Evolutionary conservation across 2,888 invertebrate genomes (phyloP), one percentile per base, ranked within the genome.

Genomic region (Apamea epomidion): DNA sequence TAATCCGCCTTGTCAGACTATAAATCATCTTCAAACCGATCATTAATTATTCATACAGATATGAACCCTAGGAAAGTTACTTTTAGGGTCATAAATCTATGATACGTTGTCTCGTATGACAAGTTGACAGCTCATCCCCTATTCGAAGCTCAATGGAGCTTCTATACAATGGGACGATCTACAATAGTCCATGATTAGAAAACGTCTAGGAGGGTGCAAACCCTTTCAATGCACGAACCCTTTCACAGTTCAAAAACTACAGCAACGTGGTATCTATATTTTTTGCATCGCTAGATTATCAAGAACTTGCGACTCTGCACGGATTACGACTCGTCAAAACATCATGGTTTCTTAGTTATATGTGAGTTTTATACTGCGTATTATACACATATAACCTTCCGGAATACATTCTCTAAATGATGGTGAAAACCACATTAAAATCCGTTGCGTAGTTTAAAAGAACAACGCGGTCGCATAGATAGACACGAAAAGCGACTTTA

Each of bases 131-230:
- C 54, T 69, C 81, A 73, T 58, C 48, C 86, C 73, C 58, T 60
- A 64, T 60, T 37, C 37, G 29, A 45, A 78, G 78, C 74, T 60
- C 51, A n/a, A 74, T 25, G 82, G 60, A 60, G 29, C 3, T 62
- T 54, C 1, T 64, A 51, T 51, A 86, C 65, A 86, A 86, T 29
- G 16, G 69, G 42, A 54, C 21, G 42, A 73, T 45, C 16, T 54
- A 86, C 65, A 86, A 81, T 74, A 83, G 86, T 21, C 16, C 25
- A 14, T 82, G 32, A 81, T 81, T 70, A 54, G 58, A 58, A 42
- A 80, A 70, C 12, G 51, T 70, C 69, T 65, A 45, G 18, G 42
- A 62, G 67, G 65, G 70, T 71, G 21, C 12, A 16, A 72, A 25
- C 21, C 29, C 25, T 68, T 84, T 82, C 25, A 76, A 25, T 37